Base-by-base conservation (phyloP, 2,113 vertebrate genomes). In the Beaufortia kweichowensis region DNA sequence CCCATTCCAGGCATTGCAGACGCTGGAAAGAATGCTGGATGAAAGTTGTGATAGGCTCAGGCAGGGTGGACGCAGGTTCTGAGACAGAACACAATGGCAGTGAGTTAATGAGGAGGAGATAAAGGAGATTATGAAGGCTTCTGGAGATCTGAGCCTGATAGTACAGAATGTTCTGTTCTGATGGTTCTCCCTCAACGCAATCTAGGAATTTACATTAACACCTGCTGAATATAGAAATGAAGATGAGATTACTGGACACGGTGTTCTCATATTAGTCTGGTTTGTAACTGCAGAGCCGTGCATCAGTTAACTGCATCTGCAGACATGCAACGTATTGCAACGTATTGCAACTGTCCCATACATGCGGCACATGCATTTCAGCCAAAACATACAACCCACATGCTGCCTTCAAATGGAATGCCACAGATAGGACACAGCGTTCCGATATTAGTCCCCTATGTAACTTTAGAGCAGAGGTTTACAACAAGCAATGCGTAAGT, bases 1-100 rank as follows among this genome's bases (percentile, higher is more conserved):
- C 79, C 77, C 61, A 53, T 79, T 84, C 75, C 23, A 79, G 82
- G 71, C 75, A 76, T 79, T 57, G 80, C 70, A 61, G 56, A 82
- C 50, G 19, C 55, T 59, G 82, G 62, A 84, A 88, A 79, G 77
- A 88, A 84, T 83, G 81, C 21, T 6, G 75, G 70, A 69, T 84
- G 76, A 81, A 85, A 81, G 79, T 78, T 77, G 60, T 76, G 79
- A 85, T 84, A 79, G 78, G 82, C 75, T 62, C 67, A 71, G 64
- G 83, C 73, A 67, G 75, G 75, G 63, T 82, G 79, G 84, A 75
- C 70, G 79, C 68, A 41, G 84, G 64, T 73, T 69, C 62, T 78
- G 56, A 70, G 64, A 26, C 3, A 43, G 65, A 43, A 12, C 10
- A 39, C 33, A 57, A 17, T 2, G 53, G 26, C 55, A 65, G 6